phyloP scores from a whole-genome alignment of 64 coral and sea anemone species.

The Dendronephthya gigantea region DNA sequence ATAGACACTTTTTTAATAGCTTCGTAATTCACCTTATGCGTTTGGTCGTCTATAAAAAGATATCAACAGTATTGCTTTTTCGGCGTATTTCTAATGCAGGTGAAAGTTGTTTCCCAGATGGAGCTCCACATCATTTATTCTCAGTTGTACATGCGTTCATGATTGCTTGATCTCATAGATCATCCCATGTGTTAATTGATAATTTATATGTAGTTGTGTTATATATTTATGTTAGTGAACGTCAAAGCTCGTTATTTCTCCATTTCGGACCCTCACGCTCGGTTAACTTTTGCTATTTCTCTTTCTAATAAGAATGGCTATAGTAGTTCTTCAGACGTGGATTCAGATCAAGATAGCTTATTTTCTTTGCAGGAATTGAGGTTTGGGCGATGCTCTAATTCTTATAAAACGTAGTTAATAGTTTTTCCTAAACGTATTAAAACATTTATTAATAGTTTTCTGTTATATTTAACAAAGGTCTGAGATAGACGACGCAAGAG shows the following conservation, averaged over 20 bases:
- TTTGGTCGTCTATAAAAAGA: no score
- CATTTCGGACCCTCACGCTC: no score
- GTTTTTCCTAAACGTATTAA: neutral
- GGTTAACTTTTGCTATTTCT: neutral
- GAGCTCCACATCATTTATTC: no score
- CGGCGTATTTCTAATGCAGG: no score
- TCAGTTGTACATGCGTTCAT: no score
- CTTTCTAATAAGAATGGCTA: constrained; percentile 29
- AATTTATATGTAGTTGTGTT: no score
- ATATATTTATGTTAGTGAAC: no score
- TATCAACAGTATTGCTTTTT: no score
- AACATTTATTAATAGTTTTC: neutral
- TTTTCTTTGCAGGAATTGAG: constrained; percentile 89
- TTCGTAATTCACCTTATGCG: neutral
- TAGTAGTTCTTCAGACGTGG: constrained; percentile 49
- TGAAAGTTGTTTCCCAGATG: no score
- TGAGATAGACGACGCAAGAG: constrained; percentile 73
- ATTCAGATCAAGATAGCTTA: constrained; percentile 60
- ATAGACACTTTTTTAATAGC: neutral
- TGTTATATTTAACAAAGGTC: constrained; percentile 33
- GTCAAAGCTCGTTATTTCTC: no score
- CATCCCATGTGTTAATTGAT: no score
- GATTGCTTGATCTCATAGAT: no score
- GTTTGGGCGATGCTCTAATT: neutral
- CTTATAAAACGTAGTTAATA: neutral